Evolutionary conservation across 2,797 vertebrate genomes (phyloP), one percentile per base, ranked within the genome.

Genomic region (Linurgus olivaceus): DNA sequence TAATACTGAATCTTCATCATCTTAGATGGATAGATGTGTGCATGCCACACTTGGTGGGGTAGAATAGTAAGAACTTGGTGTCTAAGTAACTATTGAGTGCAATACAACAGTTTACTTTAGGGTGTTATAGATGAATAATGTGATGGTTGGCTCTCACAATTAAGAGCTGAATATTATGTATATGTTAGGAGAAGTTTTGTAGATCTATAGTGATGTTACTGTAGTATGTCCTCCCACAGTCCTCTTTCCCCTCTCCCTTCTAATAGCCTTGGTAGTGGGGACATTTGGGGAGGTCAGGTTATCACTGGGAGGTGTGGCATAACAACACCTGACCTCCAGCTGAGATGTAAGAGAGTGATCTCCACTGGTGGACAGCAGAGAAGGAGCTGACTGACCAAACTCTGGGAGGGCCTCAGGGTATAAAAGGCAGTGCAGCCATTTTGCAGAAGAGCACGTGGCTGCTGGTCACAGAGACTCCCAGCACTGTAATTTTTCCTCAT

Each of bases 301-400:
- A 16, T 33, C 33, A 11, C 4, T 13, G 7, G 3, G 54, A 33
- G 54, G n/a, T 23, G 13, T 15, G 13, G 7, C 20, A 55, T 23
- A 3, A 23, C n/a, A 33, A 16, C n/a, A 10, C 3, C 54, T 33
- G n/a, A 16, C 5, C 21, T 33, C 54, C n/a, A 55, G 1, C 1
- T 7, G n/a, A 33, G 54, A 17, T 57, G n/a, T 16, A 11, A 11
- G n/a, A 11, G 15, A 35, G 10, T 11, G 10, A 57, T 35, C n/a
- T 33, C n/a, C 54, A 35, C 54, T 4, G 9, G 4, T 24, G 54
- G n/a, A 11, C 5, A 4, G 52, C 54, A 17, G n/a, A 6, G 54
- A 15, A 55, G 54, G 21, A 57, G n/a, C 54, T 57, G 54, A 17
- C 54, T 24, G 54, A 17, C 21, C 16, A 35, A 33, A 17, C 54